phyloP scores from a whole-genome alignment of 2,113 vertebrate species.

The Hoplias malabaricus region DNA sequence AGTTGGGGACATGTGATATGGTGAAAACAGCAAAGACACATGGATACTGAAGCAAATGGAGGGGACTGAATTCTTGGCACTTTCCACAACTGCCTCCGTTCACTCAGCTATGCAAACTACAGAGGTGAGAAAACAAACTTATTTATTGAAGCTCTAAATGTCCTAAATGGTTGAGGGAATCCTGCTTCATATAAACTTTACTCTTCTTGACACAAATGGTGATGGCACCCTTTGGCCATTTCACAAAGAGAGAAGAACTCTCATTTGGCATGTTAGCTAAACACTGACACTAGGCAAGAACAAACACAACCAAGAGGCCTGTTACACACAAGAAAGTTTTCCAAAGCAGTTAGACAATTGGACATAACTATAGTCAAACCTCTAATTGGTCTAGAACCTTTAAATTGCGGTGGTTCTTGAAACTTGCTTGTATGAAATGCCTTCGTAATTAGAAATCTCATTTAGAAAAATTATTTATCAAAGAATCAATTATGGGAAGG shows the following conservation, averaged over 20 bases:
- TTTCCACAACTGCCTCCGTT: conserved; percentile 36
- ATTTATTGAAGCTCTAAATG: conserved; percentile 5
- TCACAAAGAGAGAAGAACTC: conserved; percentile 13
- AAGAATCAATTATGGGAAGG: no score
- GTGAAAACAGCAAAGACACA: background rate
- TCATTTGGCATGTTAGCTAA: conserved; percentile 35
- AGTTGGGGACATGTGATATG: background rate
- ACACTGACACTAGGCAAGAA: conserved; percentile 17
- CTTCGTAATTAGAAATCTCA: no score
- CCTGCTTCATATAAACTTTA: conserved; percentile 17
- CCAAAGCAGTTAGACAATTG: background rate
- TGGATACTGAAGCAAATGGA: conserved; percentile 14
- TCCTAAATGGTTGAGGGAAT: conserved; percentile 2
- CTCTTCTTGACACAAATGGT: conserved; percentile 39
- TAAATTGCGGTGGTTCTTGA: no score
- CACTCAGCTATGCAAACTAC: conserved; percentile 27
- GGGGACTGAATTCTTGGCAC: conserved; percentile 1
- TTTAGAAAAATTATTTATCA: no score
- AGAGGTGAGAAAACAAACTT: conserved; percentile 48
- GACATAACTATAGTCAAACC: background rate
- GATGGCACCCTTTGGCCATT: conserved; percentile 24
- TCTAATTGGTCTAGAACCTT: background rate
- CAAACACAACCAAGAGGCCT: background rate
- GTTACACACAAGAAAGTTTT: background rate
- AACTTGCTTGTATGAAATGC: no score